Percentiles rank a stretch among this genome's conserved stretches.
phyloP scores from a whole-genome alignment of 1,140 invertebrate species.

The Maconellicoccus hirsutus region DNA sequence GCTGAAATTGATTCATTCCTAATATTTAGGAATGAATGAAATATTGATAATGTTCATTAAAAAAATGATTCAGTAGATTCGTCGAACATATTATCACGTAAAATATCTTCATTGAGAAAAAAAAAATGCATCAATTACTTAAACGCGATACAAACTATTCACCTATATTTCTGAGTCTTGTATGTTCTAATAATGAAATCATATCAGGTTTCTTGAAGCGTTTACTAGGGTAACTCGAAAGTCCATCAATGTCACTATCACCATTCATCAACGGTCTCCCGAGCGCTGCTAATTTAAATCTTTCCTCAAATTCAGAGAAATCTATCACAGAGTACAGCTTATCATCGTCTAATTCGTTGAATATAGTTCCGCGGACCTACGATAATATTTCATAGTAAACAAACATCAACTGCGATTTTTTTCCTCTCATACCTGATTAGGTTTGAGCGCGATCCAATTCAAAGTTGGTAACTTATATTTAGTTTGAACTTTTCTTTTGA shows the following conservation, averaged over 20 bases:
- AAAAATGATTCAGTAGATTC: no score
- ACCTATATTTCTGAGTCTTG: constrained; percentile 93
- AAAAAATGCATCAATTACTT: no score
- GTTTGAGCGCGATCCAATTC: constrained; percentile 96
- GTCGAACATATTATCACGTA: no score
- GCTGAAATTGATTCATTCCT: no score
- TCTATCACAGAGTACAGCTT: constrained; percentile 77
- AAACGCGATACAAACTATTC: neutral
- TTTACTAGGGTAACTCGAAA: constrained; percentile 68
- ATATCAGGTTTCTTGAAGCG: constrained; percentile 84
- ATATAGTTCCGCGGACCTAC: constrained; percentile 90
- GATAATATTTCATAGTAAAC: neutral
- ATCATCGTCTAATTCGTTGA: constrained; percentile 96
- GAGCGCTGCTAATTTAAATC: constrained; percentile 71
- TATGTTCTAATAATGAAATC: constrained; percentile 84
- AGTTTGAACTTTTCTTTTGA: constrained; percentile 91
- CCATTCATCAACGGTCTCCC: constrained; percentile 44
- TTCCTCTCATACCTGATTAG: constrained; percentile 61
- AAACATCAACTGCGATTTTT: constrained; percentile 13
- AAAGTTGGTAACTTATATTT: constrained; percentile 95
- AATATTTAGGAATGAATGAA: no score
- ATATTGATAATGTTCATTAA: no score
- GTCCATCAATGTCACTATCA: constrained; percentile 48
- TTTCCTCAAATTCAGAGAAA: constrained; percentile 89
- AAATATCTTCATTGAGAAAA: no score